phyloP scores from a whole-genome alignment of 2,797 vertebrate species.

The Tympanoctomys barrerae region DNA sequence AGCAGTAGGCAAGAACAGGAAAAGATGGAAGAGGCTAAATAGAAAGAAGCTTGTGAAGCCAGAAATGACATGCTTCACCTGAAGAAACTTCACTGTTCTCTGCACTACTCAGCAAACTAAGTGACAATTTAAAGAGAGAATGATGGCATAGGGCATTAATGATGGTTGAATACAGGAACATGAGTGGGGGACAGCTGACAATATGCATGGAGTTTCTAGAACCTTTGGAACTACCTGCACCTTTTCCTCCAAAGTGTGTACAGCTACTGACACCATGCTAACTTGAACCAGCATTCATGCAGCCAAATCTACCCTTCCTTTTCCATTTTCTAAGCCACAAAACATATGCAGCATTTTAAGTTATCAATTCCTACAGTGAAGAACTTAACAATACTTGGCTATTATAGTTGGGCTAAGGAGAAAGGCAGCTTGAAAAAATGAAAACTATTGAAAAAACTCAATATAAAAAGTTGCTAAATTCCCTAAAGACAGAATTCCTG shows the following conservation, averaged over 20 bases:
- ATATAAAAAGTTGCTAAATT: background rate
- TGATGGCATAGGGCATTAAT: background rate
- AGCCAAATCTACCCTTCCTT: background rate
- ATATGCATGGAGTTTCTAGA: background rate
- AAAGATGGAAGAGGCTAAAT: background rate
- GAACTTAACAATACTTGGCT: background rate
- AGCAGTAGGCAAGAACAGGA: background rate
- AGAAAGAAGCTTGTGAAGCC: background rate
- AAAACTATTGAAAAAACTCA: background rate
- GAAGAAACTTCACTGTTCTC: background rate
- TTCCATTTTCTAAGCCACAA: background rate
- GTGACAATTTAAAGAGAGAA: background rate
- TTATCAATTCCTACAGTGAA: background rate
- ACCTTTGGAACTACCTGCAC: background rate
- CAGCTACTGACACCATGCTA: background rate
- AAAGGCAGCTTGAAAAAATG: background rate
- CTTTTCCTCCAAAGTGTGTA: background rate
- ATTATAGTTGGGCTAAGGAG: background rate
- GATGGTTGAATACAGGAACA: background rate
- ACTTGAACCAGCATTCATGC: background rate
- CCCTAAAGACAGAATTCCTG: slow-evolving; percentile 34
- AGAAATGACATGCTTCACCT: background rate
- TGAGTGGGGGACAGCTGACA: background rate
- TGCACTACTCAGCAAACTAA: background rate
- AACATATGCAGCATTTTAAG: background rate